A percentile compares a stretch with the other conserved stretches of the same genome.
These are phyloP conservation scores for Nannospalax galili DNA, from an alignment of 2,113 vertebrate species.

Conservation along the genomic window DNA sequence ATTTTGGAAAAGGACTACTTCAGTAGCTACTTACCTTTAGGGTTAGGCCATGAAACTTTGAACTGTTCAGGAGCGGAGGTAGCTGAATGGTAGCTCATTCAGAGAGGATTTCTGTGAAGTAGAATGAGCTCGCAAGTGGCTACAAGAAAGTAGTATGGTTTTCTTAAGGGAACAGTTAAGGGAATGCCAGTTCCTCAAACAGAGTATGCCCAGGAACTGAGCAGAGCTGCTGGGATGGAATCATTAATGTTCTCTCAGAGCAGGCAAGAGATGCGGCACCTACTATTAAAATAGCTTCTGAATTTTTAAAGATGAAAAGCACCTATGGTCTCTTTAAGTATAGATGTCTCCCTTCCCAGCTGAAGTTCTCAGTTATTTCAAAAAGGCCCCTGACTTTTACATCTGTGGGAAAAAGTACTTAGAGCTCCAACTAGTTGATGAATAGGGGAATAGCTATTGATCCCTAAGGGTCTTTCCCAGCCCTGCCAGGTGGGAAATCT, in stretches of 20 bases:
- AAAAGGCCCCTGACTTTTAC: not conserved
- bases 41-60: not conserved
- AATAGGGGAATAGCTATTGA: not conserved
- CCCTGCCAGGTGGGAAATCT: not conserved
- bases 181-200: not conserved
- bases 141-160: not conserved
- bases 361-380: not conserved
- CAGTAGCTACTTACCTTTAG: not conserved
- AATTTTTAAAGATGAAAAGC: not conserved
- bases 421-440: not conserved
- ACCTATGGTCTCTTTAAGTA: not conserved
- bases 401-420: not conserved
- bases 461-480: not conserved
- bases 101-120: not conserved
- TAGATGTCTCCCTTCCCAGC: not conserved
- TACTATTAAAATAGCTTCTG: not conserved
- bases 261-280: not conserved
- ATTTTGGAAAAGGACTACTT: constrained; percentile 7
- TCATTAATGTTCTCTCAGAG: not conserved
- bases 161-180: not conserved
- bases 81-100: not conserved
- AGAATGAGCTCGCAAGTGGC: not conserved
- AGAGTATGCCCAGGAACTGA: not conserved
- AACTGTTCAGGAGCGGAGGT: not conserved
- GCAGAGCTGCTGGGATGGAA: not conserved